A percentile compares a stretch with the other conserved stretches of the same genome.
Conservation (phyloP, 35 echinoderm and acorn worm genomes). For the Stichopus chloronotus region DNA sequence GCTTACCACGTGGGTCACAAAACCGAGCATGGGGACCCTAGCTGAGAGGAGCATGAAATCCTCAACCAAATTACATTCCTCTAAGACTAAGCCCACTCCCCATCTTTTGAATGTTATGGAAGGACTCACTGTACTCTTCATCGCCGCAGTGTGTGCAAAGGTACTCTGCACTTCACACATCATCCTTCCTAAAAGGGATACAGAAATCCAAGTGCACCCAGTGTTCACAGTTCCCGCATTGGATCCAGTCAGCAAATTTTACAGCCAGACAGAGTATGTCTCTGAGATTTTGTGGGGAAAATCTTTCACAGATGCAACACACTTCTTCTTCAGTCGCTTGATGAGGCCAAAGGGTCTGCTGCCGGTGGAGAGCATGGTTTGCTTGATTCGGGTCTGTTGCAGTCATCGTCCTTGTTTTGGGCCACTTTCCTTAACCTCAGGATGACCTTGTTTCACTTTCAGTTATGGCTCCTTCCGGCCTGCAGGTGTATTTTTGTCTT, state of each 20-base stretch:
- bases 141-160: not conserved
- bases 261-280: not conserved
- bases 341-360: too few species aligned
- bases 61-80: too few species aligned
- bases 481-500: not conserved
- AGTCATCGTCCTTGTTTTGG: not conserved
- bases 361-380: not conserved
- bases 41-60: too few species aligned
- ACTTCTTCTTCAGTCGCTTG: conserved; percentile 14
- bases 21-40: too few species aligned
- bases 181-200: conserved; percentile 4
- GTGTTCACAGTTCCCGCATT: conserved; percentile 5
- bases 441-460: conserved; percentile 19
- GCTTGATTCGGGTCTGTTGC: not conserved
- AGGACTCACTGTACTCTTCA: conserved; percentile 30
- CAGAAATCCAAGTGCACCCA: conserved; percentile 14
- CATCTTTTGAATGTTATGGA: not conserved
- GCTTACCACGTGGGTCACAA: too few species aligned
- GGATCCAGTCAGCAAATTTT: not conserved
- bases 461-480: not conserved
- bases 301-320: conserved; percentile 7
- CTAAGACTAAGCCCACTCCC: not conserved
- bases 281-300: conserved; percentile 6
- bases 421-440: conserved; percentile 21
- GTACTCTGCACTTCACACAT: not conserved